Conservation (phyloP, 2,797 vertebrate species). For the Clarias laeviceps region DNA sequence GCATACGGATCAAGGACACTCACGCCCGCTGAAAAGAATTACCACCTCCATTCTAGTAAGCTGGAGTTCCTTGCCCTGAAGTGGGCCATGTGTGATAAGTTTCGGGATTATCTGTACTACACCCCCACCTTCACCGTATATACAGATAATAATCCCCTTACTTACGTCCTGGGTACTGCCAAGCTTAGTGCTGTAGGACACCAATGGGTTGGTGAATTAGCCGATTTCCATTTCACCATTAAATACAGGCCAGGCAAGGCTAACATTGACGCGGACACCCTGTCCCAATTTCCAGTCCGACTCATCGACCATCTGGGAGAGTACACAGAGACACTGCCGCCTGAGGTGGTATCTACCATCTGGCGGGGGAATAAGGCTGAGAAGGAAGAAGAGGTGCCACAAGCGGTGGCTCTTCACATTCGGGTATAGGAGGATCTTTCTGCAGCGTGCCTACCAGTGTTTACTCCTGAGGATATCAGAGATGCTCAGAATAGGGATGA, state of each 20-base stretch:
- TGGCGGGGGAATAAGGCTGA: neutral
- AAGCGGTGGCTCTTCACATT: neutral
- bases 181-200: neutral
- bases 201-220: neutral
- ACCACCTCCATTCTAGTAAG: neutral
- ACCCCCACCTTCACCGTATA: neutral
- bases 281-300: neutral
- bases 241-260: neutral
- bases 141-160: neutral
- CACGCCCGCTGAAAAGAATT: neutral
- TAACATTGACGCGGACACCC: conserved; percentile 21
- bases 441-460: too few species aligned
- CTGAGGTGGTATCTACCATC: conserved; percentile 19
- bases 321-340: neutral
- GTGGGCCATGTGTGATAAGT: neutral
- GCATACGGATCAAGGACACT: neutral
- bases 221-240: neutral
- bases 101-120: neutral
- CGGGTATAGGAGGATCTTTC: accelerated
- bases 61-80: neutral
- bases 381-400: neutral
- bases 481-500: neutral
- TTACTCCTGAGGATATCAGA: neutral
- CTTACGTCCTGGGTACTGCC: neutral
- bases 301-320: neutral